Conservation (phyloP, 2,888 invertebrate genomes). For the Dryadula phaetusa region DNA sequence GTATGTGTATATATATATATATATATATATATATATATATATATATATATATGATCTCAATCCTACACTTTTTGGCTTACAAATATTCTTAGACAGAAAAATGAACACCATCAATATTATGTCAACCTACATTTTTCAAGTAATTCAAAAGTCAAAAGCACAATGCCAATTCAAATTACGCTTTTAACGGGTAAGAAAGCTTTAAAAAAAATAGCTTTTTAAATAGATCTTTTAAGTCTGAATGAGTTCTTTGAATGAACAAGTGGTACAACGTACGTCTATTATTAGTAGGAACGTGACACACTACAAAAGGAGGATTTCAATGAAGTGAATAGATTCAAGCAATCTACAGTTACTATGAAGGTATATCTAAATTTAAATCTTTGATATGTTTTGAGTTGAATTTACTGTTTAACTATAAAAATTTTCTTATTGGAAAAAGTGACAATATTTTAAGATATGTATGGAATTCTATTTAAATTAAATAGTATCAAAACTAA, state of each 20-base stretch:
- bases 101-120: slow-evolving; percentile 15
- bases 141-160: slow-evolving; percentile 24
- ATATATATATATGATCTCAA: too few species aligned
- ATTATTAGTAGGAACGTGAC: not conserved
- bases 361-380: too few species aligned
- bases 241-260: not conserved
- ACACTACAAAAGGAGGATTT: not conserved
- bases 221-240: not conserved
- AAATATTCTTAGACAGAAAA: not conserved
- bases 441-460: too few species aligned
- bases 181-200: not conserved
- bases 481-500: too few species aligned
- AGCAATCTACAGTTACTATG: too few species aligned
- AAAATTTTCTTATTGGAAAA: too few species aligned
- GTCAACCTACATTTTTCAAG: slow-evolving; percentile 23
- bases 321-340: not conserved
- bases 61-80: too few species aligned
- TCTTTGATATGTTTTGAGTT: too few species aligned
- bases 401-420: too few species aligned
- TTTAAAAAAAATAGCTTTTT: not conserved
- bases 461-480: too few species aligned
- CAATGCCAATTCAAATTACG: slow-evolving; percentile 12
- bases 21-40: too few species aligned
- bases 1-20: too few species aligned
- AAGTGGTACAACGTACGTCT: not conserved